Evolutionary conservation across 2,113 vertebrate genomes (phyloP), one percentile per base, ranked within the genome.

Genomic region (Antechinus flavipes): DNA sequence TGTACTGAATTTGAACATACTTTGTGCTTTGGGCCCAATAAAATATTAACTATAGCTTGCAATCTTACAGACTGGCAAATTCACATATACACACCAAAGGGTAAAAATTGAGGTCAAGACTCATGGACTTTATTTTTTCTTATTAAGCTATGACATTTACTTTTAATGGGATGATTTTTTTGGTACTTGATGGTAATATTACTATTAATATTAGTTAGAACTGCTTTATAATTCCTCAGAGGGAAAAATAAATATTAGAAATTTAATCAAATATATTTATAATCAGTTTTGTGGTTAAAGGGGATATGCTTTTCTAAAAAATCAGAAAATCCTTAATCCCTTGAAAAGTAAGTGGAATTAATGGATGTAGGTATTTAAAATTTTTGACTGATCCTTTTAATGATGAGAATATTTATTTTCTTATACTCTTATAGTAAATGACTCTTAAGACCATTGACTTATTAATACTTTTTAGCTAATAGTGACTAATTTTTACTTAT

Each of bases 11-110:
- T 99, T 98, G 98, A 98, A 98, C 98, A 98, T 94, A 95, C 97
- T 98, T 97, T 98, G 98, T 98, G 98, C 98, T 99, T 99, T 98
- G 97, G 98, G 98, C 97, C 97, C 97, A 98, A 99, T 99, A 97
- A 99, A 99, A 99, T 99, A 99, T 99, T 99, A 98, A 99, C 99
- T 96, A 96, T 98, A 98, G 98, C 99, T 99, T 99, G 98, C 93
- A 96, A 98, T 99, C 98, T 99, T 98, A 98, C 97, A 99, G 98
- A 98, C 97, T 98, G 97, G 98, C 97, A 98, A 99, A 99, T 97
- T 99, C 5, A 91, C 98, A 98, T 94, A 97, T 98, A 98, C 96
- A 97, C 58, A 95, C 93, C 93, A 95, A 12, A 14, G 26, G 26
- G 22, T 11, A 91, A 1, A 91, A 97, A 97, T 96, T 91, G 95